Conservation (phyloP, 2,797 vertebrate species). For the Tauraco hartlaubi region DNA sequence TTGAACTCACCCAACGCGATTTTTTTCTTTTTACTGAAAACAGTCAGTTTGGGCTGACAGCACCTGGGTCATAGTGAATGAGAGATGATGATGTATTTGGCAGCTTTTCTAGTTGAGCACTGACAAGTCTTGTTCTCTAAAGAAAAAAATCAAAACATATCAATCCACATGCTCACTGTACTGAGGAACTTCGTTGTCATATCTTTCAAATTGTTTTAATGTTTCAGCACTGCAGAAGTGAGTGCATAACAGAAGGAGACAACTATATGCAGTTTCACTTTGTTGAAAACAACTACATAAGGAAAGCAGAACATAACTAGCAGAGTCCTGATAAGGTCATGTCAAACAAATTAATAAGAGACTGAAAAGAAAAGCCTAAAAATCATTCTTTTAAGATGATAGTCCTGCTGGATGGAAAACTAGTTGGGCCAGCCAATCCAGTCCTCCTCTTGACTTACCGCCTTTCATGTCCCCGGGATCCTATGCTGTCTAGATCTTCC, state of each 20-base stretch:
- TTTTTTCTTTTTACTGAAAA: slow-evolving; percentile 65
- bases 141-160: slow-evolving; percentile 74
- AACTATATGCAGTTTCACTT: slow-evolving; percentile 64
- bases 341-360: slow-evolving; percentile 51
- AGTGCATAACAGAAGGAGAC: slow-evolving; percentile 70
- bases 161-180: slow-evolving; percentile 67
- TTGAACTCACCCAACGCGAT: slow-evolving; percentile 40
- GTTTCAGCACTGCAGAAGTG: slow-evolving; percentile 22
- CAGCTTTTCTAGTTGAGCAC: slow-evolving; percentile 66
- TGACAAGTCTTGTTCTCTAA: slow-evolving; percentile 71
- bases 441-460: neutral
- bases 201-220: slow-evolving; percentile 71
- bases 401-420: slow-evolving; percentile 36
- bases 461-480: neutral
- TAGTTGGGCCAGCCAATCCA: slow-evolving; percentile 12
- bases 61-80: slow-evolving; percentile 72
- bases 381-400: neutral
- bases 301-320: slow-evolving; percentile 45
- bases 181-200: slow-evolving; percentile 69
- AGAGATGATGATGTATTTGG: slow-evolving; percentile 59
- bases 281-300: slow-evolving; percentile 54
- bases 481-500: neutral
- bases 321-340: slow-evolving; percentile 68
- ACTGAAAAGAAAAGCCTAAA: neutral
- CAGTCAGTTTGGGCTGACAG: slow-evolving; percentile 68